These are phyloP conservation scores for Tigriopus japonicus DNA, from an alignment of 1,140 invertebrate species.

Conservation along the genomic window DNA sequence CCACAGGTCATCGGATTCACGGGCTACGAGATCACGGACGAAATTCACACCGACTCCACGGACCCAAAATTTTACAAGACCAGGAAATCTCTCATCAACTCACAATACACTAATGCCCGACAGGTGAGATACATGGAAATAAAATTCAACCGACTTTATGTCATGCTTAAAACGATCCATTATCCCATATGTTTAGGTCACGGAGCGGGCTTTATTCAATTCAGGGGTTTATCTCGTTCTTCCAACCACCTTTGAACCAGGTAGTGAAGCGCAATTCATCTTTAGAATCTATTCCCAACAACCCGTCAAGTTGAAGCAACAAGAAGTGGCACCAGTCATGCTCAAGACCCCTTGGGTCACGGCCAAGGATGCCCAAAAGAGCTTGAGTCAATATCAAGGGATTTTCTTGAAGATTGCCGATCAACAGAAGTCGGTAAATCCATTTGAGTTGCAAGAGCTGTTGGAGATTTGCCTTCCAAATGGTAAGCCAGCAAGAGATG, in stretches of 20 bases:
- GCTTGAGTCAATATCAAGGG: slow-evolving; percentile 65
- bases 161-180: background rate
- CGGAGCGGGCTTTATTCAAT: slow-evolving; percentile 51
- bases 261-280: slow-evolving; percentile 67
- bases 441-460: slow-evolving; percentile 75
- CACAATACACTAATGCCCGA: slow-evolving; percentile 73
- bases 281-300: slow-evolving; percentile 59
- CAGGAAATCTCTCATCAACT: slow-evolving; percentile 68
- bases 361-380: slow-evolving; percentile 23
- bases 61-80: slow-evolving; percentile 62
- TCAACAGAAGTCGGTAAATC: slow-evolving; percentile 64
- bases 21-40: slow-evolving; percentile 46
- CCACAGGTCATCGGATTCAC: slow-evolving; percentile 87
- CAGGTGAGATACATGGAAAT: slow-evolving; percentile 43
- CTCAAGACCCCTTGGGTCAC: background rate
- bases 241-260: slow-evolving; percentile 76
- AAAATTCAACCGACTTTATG: background rate
- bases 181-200: slow-evolving; percentile 28
- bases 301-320: slow-evolving; percentile 55
- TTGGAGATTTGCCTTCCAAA: slow-evolving; percentile 78
- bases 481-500: no score
- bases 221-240: slow-evolving; percentile 63
- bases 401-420: slow-evolving; percentile 75
- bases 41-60: slow-evolving; percentile 43
- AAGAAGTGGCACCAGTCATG: slow-evolving; percentile 11